Conservation (phyloP, 2,113 vertebrate species). For the Hemiscyllium ocellatum region DNA sequence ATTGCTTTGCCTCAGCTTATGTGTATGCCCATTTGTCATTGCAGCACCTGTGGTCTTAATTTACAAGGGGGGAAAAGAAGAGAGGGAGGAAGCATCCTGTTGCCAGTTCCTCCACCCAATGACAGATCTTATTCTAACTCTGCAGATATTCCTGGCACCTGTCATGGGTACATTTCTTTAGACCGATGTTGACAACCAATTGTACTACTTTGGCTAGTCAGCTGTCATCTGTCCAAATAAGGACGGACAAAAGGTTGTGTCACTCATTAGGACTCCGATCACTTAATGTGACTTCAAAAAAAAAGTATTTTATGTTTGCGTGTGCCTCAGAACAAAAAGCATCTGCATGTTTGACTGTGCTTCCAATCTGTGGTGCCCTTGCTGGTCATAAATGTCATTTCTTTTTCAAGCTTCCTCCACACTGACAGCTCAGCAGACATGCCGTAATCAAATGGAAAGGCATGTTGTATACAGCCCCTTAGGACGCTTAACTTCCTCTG, state of each 20-base stretch:
- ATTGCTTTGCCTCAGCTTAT: not conserved
- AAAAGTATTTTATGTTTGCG: not conserved
- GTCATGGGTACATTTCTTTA: not conserved
- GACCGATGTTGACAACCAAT: not conserved
- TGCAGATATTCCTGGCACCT: not conserved
- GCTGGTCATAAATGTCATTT: not conserved
- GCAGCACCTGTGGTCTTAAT: not conserved
- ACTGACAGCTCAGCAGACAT: not conserved
- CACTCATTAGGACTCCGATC: not conserved
- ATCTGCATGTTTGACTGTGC: not conserved
- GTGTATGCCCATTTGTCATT: not conserved
- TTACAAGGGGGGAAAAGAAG: not conserved
- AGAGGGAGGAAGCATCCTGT: conserved; percentile 3
- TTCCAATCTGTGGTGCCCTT: not conserved
- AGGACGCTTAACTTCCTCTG: not conserved
- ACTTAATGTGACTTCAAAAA: not conserved
- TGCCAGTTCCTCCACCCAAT: no score
- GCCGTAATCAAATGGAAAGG: not conserved
- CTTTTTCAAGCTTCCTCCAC: not conserved
- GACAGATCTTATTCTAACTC: no score
- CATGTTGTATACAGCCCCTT: not conserved
- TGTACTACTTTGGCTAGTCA: not conserved
- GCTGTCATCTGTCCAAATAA: conserved; percentile 6
- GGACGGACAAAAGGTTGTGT: not conserved
- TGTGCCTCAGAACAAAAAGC: not conserved